Percentiles rank a stretch among this genome's conserved stretches.
phyloP scores from a whole-genome alignment of 2,888 invertebrate species.

The Nomada flava region DNA sequence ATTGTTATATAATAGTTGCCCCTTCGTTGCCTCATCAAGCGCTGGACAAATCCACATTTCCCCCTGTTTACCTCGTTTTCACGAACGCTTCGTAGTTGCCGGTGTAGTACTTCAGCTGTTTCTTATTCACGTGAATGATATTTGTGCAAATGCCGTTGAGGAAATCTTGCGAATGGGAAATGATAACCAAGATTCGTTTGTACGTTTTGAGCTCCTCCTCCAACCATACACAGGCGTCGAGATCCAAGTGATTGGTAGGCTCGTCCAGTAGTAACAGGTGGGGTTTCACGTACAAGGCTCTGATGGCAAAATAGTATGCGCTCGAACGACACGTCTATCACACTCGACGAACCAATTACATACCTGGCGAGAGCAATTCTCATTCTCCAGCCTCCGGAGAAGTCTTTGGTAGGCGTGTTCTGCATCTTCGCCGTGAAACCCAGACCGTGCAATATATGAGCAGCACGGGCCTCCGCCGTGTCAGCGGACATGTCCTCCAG shows the following conservation, averaged over 20 bases:
- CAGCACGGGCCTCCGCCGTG: constrained; percentile 97
- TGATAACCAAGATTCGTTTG: constrained; percentile 97
- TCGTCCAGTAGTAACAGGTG: constrained; percentile 98
- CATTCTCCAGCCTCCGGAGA: constrained; percentile 99
- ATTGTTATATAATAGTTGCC: background rate
- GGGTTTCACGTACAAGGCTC: constrained; percentile 98
- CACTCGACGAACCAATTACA: constrained; percentile 46
- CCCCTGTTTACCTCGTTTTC: constrained; percentile 87
- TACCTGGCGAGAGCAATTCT: constrained; percentile 95
- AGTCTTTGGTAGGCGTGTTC: constrained; percentile 93
- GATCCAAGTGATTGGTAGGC: constrained; percentile 99
- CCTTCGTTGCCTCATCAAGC: no score
- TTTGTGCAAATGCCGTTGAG: constrained; percentile 98
- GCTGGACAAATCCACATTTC: background rate
- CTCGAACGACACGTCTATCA: background rate
- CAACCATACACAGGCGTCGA: constrained; percentile 99
- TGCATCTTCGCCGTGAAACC: constrained; percentile 97
- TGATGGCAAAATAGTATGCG: constrained; percentile 39
- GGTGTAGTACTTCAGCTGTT: constrained; percentile 96
- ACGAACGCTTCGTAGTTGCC: constrained; percentile 99
- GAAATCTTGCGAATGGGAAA: constrained; percentile 99
- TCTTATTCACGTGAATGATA: constrained; percentile 97
- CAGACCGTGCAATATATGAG: constrained; percentile 97
- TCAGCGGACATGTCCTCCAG: constrained; percentile 98
- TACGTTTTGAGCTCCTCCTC: constrained; percentile 98